A percentile compares a stretch with the other conserved stretches of the same genome.
Evolutionary conservation across 2,113 vertebrate species (phyloP).

Genomic region (Myotis brandtii): DNA sequence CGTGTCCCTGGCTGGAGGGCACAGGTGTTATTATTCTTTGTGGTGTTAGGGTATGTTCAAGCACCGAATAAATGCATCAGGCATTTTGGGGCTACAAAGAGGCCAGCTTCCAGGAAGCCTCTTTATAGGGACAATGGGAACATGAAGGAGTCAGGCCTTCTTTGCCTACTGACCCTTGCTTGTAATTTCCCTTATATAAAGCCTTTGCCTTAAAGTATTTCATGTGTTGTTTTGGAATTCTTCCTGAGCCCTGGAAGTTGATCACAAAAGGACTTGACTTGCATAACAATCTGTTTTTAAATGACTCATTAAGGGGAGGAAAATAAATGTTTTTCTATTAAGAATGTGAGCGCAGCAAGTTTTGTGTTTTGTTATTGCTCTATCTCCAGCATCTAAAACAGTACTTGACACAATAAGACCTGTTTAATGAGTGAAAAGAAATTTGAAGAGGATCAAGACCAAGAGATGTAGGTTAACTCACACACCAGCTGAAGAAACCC

Average conservation of each 20-base stretch:
- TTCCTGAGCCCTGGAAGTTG: background rate
- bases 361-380: background rate
- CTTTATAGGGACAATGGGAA: background rate
- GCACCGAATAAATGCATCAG: background rate
- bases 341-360: background rate
- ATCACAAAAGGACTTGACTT: background rate
- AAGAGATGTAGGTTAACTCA: background rate
- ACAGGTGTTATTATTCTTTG: background rate
- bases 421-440: background rate
- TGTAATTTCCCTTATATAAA: background rate
- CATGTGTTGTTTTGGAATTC: background rate
- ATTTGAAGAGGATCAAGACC: background rate
- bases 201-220: background rate
- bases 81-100: background rate
- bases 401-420: background rate
- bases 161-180: background rate
- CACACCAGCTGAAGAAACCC: background rate
- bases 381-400: background rate
- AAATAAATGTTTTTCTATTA: slow-evolving; percentile 21
- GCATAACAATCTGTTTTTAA: background rate
- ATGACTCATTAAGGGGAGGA: background rate
- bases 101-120: background rate
- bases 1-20: background rate
- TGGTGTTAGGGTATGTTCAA: background rate
- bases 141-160: background rate